Percentiles rank a stretch among this genome's conserved stretches.
These are phyloP conservation scores for Craterocephalus amniculus DNA, from an alignment of 2,797 vertebrate species.

Conservation along the genomic window DNA sequence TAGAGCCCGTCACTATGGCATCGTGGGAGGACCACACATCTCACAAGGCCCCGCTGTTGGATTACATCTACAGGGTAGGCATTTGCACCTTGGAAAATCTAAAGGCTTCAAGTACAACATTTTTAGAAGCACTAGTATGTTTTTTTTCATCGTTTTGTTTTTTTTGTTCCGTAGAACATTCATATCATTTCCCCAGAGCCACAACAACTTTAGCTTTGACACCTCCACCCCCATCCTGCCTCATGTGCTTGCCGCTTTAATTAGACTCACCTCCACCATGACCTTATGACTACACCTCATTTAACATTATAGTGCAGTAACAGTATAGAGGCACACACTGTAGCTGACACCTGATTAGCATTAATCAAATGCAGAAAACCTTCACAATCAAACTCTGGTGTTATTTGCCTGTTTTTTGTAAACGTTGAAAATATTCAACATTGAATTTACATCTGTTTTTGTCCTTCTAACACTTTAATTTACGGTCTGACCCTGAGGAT, in stretches of 20 bases:
- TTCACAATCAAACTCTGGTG: constrained; percentile 4
- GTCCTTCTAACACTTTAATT: constrained; percentile 57
- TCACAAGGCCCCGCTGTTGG: constrained; percentile 89
- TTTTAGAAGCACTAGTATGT: neutral
- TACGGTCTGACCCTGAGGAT: constrained; percentile 68
- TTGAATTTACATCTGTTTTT: constrained; percentile 44
- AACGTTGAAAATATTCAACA: constrained; percentile 40
- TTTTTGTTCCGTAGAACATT: constrained; percentile 17
- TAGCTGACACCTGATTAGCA: neutral
- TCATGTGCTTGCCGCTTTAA: constrained; percentile 60
- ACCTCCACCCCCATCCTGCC: constrained; percentile 20
- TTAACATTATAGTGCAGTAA: constrained; percentile 54
- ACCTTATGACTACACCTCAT: constrained; percentile 63
- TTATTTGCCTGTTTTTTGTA: constrained; percentile 30
- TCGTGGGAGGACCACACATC: constrained; percentile 85
- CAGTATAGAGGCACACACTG: constrained; percentile 4
- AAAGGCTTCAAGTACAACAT: neutral
- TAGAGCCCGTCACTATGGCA: constrained; percentile 89
- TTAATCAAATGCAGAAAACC: constrained; percentile 34
- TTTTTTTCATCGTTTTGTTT: constrained; percentile 10
- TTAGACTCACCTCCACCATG: constrained; percentile 67
- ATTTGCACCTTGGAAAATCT: constrained; percentile 9
- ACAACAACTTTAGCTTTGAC: constrained; percentile 39
- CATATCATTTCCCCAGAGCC: constrained; percentile 11
- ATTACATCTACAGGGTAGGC: constrained; percentile 97